phyloP scores from a whole-genome alignment of 2,797 vertebrate species.

The Trachurus trachurus region DNA sequence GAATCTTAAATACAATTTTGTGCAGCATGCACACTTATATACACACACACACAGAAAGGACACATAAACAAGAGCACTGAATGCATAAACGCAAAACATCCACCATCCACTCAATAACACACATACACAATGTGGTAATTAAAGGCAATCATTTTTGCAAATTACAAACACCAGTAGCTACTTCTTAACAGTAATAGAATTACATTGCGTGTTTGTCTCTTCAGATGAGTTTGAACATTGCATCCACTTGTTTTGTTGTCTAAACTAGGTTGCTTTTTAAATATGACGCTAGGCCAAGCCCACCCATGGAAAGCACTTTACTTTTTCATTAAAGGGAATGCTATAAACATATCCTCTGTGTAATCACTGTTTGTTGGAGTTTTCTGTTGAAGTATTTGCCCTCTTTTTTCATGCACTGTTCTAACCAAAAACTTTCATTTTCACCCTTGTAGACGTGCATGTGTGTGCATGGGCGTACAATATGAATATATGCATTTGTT shows the following conservation, averaged over 20 bases:
- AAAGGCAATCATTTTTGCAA: constrained; percentile 40
- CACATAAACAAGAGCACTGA: neutral
- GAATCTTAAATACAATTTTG: constrained; percentile 9
- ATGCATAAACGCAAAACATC: neutral
- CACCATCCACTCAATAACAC: constrained; percentile 2
- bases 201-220: constrained; percentile 31
- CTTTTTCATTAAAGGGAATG: constrained; percentile 31
- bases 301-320: constrained; percentile 22
- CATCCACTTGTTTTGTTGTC: constrained; percentile 45
- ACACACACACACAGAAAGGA: neutral
- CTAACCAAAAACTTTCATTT: neutral
- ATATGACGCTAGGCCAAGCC: constrained; percentile 43
- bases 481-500: constrained; percentile 4
- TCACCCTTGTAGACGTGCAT: neutral
- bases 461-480: neutral
- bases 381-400: neutral
- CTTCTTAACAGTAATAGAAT: constrained; percentile 42
- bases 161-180: constrained; percentile 42
- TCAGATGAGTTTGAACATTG: constrained; percentile 47
- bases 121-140: constrained; percentile 22
- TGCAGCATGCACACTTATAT: neutral
- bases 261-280: constrained; percentile 46
- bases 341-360: constrained; percentile 17
- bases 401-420: constrained; percentile 10
- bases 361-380: neutral